Conservation (phyloP, 2,888 invertebrate species). For the Spilosoma lubricipeda region DNA sequence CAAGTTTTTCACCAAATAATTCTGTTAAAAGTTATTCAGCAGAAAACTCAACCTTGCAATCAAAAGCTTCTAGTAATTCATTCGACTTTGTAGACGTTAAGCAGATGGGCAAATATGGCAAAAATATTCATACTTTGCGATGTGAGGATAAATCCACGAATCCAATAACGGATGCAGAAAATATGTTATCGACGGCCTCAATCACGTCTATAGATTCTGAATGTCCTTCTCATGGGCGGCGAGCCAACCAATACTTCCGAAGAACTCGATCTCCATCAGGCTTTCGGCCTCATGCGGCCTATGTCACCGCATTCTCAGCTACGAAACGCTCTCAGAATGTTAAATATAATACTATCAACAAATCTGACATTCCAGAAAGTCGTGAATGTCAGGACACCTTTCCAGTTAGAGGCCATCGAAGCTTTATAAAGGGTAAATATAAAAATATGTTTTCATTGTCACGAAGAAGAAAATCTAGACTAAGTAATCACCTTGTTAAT, state of each 20-base stretch:
- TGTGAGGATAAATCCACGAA: constrained; percentile 72
- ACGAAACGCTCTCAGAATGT: background rate
- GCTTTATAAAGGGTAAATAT: constrained; percentile 63
- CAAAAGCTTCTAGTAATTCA: constrained; percentile 64
- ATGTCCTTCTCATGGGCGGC: constrained; percentile 63
- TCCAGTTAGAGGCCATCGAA: constrained; percentile 59
- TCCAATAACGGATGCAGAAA: constrained; percentile 56
- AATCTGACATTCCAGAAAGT: constrained; percentile 29
- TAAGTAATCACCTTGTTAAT: constrained; percentile 7
- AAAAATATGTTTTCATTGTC: constrained; percentile 65
- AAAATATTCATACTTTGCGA: constrained; percentile 64
- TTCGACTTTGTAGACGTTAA: constrained; percentile 60
- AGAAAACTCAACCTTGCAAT: constrained; percentile 55
- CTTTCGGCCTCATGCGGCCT: constrained; percentile 58
- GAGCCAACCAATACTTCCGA: constrained; percentile 23
- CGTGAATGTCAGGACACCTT: constrained; percentile 37
- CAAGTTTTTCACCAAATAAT: constrained; percentile 51
- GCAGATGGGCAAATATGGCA: constrained; percentile 56
- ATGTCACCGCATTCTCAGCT: constrained; percentile 55
- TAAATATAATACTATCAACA: constrained; percentile 28
- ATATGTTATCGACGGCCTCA: constrained; percentile 58
- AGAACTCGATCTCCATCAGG: constrained; percentile 48
- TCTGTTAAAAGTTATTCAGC: constrained; percentile 57
- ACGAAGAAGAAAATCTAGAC: constrained; percentile 58
- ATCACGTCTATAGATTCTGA: constrained; percentile 61